These are phyloP conservation scores for Eumeta japonica DNA, from an alignment of 1,140 invertebrate genomes.

Conservation along the genomic window DNA sequence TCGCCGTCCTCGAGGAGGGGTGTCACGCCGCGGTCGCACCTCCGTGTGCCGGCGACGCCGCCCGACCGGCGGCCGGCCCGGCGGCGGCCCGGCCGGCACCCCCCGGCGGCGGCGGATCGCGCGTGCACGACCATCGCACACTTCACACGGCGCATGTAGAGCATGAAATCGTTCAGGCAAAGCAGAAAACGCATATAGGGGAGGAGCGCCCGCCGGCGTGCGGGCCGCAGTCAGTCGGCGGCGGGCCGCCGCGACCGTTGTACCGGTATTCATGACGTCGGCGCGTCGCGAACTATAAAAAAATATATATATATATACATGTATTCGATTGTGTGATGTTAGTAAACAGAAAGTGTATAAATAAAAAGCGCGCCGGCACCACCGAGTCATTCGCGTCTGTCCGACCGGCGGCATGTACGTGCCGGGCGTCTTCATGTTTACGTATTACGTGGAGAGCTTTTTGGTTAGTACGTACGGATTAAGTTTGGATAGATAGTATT, in stretches of 20 bases:
- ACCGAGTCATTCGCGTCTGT: conserved; percentile 36
- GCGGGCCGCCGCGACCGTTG: conserved; percentile 4
- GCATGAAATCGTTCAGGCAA: conserved; percentile 47
- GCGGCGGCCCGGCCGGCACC: too few relatives aligned
- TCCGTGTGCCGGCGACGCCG: too few relatives aligned
- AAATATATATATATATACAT: conserved; percentile 30
- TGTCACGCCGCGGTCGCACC: too few relatives aligned
- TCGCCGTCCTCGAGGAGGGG: too few relatives aligned
- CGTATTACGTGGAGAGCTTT: conserved; percentile 47
- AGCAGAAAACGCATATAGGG: conserved; percentile 48
- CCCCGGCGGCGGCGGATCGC: too few relatives aligned
- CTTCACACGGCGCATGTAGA: conserved; percentile 54
- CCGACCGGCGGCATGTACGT: conserved; percentile 38
- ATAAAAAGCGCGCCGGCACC: conserved; percentile 34
- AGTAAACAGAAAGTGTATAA: conserved; percentile 51
- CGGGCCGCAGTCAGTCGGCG: conserved; percentile 28
- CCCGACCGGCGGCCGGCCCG: too few relatives aligned
- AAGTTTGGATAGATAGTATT: too few relatives aligned
- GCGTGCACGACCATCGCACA: too few relatives aligned
- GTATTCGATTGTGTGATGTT: conserved; percentile 47
- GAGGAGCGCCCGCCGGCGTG: conserved; percentile 20
- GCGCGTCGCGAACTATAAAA: conserved; percentile 1
- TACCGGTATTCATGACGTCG: conserved; percentile 7
- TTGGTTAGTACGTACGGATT: too few relatives aligned
- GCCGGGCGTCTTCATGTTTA: conserved; percentile 45